A percentile compares a stretch with the other conserved stretches of the same genome.
Conservation (phyloP, 2,797 vertebrate species). For the Protosalanx chinensis region DNA sequence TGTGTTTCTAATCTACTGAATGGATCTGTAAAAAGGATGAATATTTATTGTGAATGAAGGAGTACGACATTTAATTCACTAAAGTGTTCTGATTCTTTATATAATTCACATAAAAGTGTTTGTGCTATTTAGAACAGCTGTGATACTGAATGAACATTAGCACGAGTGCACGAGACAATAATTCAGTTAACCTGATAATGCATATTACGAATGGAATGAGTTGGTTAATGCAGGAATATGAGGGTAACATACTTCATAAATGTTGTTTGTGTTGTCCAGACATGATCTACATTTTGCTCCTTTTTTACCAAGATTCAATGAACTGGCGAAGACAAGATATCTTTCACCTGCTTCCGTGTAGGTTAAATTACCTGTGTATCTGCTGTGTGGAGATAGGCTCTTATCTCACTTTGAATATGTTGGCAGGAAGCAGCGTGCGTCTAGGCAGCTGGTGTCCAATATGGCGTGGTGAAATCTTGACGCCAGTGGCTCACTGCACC, state of each 20-base stretch:
- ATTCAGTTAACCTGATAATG: slow-evolving; percentile 25
- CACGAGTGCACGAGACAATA: too few species aligned
- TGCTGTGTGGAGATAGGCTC: slow-evolving; percentile 68
- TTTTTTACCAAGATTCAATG: slow-evolving; percentile 23
- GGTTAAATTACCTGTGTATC: slow-evolving; percentile 68
- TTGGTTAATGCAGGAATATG: slow-evolving; percentile 24
- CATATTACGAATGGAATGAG: slow-evolving; percentile 21
- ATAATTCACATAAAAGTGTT: not conserved
- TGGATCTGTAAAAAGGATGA: not conserved
- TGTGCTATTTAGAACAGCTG: not conserved
- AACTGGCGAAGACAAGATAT: slow-evolving; percentile 33
- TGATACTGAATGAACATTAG: too few species aligned
- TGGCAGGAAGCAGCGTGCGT: slow-evolving; percentile 57
- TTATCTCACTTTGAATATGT: slow-evolving; percentile 70
- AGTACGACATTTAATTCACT: slow-evolving; percentile 13
- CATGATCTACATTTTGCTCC: slow-evolving; percentile 36
- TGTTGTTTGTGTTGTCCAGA: slow-evolving; percentile 29
- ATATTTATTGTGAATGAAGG: not conserved
- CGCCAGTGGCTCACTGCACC: slow-evolving; percentile 51
- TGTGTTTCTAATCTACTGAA: not conserved
- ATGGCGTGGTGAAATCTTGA: slow-evolving; percentile 58
- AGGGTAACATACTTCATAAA: slow-evolving; percentile 15
- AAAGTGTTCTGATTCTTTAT: slow-evolving; percentile 15
- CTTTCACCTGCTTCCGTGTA: slow-evolving; percentile 43
- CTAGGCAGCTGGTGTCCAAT: slow-evolving; percentile 60